Evolutionary conservation across 2,797 vertebrate genomes (phyloP).

Genomic region (Coilia nasus): DNA sequence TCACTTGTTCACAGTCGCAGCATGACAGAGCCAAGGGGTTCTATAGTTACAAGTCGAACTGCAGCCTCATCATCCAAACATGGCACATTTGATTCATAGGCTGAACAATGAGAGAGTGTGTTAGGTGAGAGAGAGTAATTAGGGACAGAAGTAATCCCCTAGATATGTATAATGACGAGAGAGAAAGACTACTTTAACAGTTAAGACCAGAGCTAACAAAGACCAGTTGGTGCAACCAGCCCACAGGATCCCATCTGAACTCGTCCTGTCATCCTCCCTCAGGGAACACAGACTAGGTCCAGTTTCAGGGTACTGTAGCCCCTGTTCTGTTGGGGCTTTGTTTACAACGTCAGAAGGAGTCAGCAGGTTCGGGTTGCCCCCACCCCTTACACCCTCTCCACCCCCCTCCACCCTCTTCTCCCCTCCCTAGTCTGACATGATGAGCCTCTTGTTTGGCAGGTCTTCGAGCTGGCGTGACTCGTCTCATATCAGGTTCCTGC

Average conservation of each 20-base stretch:
- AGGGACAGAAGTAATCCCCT: too few species aligned
- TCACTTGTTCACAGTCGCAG: too few species aligned
- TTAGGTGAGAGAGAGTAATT: too few species aligned
- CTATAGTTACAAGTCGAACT: too few species aligned
- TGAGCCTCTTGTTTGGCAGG: neutral
- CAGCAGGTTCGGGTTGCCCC: neutral
- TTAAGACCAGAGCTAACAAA: too few species aligned
- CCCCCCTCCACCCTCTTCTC: neutral
- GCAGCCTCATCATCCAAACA: too few species aligned
- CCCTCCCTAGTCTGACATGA: neutral
- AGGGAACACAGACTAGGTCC: neutral
- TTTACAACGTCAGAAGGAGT: neutral
- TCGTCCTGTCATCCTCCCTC: neutral
- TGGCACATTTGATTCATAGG: too few species aligned
- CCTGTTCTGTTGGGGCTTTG: neutral
- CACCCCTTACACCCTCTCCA: neutral
- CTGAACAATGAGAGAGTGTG: too few species aligned
- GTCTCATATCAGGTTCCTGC: slow-evolving; percentile 1
- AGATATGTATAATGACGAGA: too few species aligned
- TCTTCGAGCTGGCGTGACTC: neutral
- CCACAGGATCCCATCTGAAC: neutral
- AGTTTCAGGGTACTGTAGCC: neutral
- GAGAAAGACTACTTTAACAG: too few species aligned
- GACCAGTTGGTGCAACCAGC: too few species aligned
- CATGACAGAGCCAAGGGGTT: too few species aligned